Evolutionary conservation across 2,113 vertebrate genomes (phyloP).

Genomic region (Steatornis caripensis): DNA sequence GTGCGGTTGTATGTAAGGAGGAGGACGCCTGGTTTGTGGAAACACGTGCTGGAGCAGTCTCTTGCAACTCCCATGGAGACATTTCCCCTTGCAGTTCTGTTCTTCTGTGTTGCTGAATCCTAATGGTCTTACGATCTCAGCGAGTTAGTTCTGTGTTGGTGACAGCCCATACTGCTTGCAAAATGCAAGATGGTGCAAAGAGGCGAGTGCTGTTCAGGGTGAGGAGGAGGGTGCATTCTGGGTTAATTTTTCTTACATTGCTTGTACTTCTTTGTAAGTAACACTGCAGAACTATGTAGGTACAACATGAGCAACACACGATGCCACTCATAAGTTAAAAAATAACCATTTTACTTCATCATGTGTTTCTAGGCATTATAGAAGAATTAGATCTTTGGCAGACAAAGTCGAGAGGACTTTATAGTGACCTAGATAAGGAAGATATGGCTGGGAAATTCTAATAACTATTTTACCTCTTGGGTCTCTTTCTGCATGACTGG

Average conservation of each 20-base stretch:
- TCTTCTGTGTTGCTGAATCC: neutral
- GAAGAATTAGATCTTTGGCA: neutral
- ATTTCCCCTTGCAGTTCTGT: neutral
- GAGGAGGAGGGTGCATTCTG: neutral
- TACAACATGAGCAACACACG: neutral
- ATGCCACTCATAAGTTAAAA: neutral
- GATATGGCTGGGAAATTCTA: neutral
- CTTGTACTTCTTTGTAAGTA: neutral
- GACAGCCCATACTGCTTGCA: neutral
- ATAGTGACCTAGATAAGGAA: neutral
- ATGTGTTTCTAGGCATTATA: neutral
- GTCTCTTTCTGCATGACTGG: neutral
- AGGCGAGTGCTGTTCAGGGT: neutral
- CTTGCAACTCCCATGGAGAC: neutral
- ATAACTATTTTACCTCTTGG: neutral
- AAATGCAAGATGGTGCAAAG: neutral
- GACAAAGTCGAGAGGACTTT: neutral
- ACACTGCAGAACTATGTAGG: rapidly evolving
- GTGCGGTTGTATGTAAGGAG: neutral
- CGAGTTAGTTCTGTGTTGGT: neutral
- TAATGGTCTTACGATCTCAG: neutral
- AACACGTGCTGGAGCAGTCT: neutral
- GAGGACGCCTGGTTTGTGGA: neutral
- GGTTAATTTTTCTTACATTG: neutral
- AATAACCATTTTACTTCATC: neutral